These are phyloP conservation scores for Falco biarmicus DNA, from an alignment of 2,797 vertebrate species.

Conservation along the genomic window DNA sequence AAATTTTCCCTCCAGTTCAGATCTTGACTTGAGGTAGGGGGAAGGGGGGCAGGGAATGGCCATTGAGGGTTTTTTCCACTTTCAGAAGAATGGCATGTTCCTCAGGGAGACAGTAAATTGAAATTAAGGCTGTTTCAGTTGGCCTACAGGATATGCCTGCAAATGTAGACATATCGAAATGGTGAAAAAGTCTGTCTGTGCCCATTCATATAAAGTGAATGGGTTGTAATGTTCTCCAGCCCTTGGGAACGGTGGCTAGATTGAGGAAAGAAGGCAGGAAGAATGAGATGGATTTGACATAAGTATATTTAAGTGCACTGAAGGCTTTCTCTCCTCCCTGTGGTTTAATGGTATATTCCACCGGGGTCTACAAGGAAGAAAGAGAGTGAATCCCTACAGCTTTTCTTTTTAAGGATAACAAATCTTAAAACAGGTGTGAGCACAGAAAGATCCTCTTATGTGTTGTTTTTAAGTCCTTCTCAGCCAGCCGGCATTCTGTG, in stretches of 20 bases:
- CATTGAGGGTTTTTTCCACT: slow-evolving; percentile 83
- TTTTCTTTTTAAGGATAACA: slow-evolving; percentile 88
- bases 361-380: slow-evolving; percentile 90
- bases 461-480: slow-evolving; percentile 67
- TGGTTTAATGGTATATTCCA: slow-evolving; percentile 92
- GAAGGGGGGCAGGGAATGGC: slow-evolving; percentile 49
- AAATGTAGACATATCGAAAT: slow-evolving; percentile 94
- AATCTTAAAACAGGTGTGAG: slow-evolving; percentile 95
- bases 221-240: slow-evolving; percentile 92
- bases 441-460: slow-evolving; percentile 72
- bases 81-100: slow-evolving; percentile 89
- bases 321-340: slow-evolving; percentile 90
- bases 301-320: slow-evolving; percentile 91
- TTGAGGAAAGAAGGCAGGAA: slow-evolving; percentile 91
- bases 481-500: slow-evolving; percentile 26
- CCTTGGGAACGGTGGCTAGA: slow-evolving; percentile 89
- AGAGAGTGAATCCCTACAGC: slow-evolving; percentile 89
- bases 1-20: slow-evolving; percentile 82
- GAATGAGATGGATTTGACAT: slow-evolving; percentile 98
- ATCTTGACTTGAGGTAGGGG: slow-evolving; percentile 76
- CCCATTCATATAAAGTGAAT: slow-evolving; percentile 95
- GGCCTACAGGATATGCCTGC: slow-evolving; percentile 99
- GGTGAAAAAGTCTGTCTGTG: slow-evolving; percentile 98
- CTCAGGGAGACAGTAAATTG: slow-evolving; percentile 96
- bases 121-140: slow-evolving; percentile 97